These are phyloP conservation scores for Sylvietta virens DNA, from an alignment of 2,113 vertebrate genomes.

Conservation along the genomic window DNA sequence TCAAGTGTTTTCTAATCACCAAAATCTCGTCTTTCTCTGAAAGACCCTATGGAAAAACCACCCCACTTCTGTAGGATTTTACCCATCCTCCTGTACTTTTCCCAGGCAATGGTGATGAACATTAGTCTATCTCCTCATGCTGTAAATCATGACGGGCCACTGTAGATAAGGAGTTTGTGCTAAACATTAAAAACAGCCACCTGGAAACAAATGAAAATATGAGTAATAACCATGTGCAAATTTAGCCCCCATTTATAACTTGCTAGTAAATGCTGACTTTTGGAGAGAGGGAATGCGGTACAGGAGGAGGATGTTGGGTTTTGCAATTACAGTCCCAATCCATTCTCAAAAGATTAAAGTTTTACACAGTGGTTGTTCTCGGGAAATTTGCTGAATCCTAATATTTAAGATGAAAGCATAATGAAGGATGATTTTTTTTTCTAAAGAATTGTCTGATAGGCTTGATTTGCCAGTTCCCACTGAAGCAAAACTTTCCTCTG, in stretches of 20 bases:
- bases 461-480: slow-evolving; percentile 22
- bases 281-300: not conserved
- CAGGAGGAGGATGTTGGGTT: not conserved
- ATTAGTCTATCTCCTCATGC: not conserved
- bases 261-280: not conserved
- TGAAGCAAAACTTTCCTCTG: slow-evolving; percentile 42
- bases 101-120: not conserved
- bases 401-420: slow-evolving; percentile 49
- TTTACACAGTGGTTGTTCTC: slow-evolving; percentile 47
- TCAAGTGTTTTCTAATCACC: not conserved
- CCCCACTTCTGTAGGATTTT: not conserved
- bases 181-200: not conserved
- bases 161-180: not conserved
- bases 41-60: not conserved
- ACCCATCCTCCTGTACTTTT: not conserved
- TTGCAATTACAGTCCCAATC: slow-evolving; percentile 33
- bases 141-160: not conserved
- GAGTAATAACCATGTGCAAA: not conserved
- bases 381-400: slow-evolving; percentile 41
- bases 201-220: not conserved
- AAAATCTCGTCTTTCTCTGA: not conserved
- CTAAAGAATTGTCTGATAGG: not conserved
- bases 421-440: not conserved
- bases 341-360: slow-evolving; percentile 48
- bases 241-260: not conserved